Conservation (phyloP, 2,888 invertebrate genomes). For the Nyleta sp. region DNA sequence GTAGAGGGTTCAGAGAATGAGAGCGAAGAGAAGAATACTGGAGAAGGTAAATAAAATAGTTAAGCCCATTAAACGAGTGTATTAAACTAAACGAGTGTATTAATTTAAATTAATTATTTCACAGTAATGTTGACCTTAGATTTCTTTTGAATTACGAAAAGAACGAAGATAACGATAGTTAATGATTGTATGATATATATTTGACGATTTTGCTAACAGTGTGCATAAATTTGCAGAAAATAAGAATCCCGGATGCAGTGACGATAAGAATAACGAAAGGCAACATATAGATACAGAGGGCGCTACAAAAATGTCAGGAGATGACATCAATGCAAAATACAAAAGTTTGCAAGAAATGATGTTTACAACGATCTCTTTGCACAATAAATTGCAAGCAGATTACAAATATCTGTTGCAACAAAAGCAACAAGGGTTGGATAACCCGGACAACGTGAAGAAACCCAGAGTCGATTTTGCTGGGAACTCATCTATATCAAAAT, state of each 20-base stretch:
- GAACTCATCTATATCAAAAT: no score
- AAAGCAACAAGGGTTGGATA: neutral
- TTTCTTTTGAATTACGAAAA: no score
- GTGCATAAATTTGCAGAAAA: neutral
- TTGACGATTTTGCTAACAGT: neutral
- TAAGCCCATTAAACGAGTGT: no score
- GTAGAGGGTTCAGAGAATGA: no score
- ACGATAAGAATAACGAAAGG: neutral
- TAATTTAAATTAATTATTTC: no score
- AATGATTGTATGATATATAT: no score
- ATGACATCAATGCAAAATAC: neutral
- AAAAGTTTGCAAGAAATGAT: neutral
- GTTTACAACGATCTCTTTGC: neutral
- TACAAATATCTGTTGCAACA: neutral
- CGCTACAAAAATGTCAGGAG: neutral
- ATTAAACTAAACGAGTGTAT: no score
- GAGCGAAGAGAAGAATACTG: no score
- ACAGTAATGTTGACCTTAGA: no score
- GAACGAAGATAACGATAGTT: no score
- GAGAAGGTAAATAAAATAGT: no score
- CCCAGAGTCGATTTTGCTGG: no score
- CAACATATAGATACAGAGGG: neutral
- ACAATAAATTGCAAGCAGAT: neutral
- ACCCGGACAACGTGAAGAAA: neutral
- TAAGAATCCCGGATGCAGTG: neutral